Base-by-base conservation (phyloP, 1,140 invertebrate species). In the Oryctes rhinoceros region DNA sequence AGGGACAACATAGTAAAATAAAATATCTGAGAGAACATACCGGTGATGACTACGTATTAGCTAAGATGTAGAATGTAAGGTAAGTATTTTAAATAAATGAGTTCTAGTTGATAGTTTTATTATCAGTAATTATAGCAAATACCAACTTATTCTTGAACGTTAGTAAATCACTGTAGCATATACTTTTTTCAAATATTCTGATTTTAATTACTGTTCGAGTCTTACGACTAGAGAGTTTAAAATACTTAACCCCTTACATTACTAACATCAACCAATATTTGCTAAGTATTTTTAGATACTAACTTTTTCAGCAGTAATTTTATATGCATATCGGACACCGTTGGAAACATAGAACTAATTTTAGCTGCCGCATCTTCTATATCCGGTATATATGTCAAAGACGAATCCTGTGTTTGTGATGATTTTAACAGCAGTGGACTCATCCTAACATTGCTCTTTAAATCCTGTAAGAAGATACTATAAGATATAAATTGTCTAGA, bases 271-370 rank as follows among this genome's bases (percentile, higher is more conserved):
- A 30, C 65, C 5, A 20, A 11, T 30, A 71, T 71, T 10, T 71
- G 35, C 9, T 30, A 30, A 30, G 24, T 30, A 30, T 59, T 59
- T 11, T 15, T 35, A 67, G 24, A 71, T 53, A 83, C 92, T 94
- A 91, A 97, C 96, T 97, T 96, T 88, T 96, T 95, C 35, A 97
- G 87, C 80, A 97, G 90, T 79, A 96, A 91, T 84, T 94, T 92
- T 84, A 98, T 96, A 85, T 97, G 96, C 37, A 93, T 94, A 85
- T 98, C 96, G 75, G 94, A 92, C 49, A 96, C 96, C 9, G 96
- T 97, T 13, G 96, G 96, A 87, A 97, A 97, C 92, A 96, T 95
- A n/a, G 94, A 92, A 86, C 94, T 93, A 82, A 97, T 95, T 88
- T 96, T 96, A 44, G 92, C 90, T 18, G 96, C 93, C 79, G 94